Conservation (phyloP, 2,888 invertebrate genomes). For the Lysandra bellargus region DNA sequence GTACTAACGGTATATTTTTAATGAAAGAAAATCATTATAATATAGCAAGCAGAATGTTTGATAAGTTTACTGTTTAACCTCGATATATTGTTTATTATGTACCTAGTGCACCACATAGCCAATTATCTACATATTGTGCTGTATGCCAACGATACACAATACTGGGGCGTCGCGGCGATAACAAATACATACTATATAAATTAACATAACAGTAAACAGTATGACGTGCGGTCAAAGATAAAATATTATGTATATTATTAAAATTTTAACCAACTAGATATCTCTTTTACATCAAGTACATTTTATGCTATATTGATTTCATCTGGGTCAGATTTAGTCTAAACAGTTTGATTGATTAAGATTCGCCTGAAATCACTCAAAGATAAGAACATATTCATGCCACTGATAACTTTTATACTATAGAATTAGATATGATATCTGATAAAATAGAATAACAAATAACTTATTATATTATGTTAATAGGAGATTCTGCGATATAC, state of each 20-base stretch:
- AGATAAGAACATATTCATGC: slow-evolving; percentile 4
- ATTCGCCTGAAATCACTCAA: background rate
- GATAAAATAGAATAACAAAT: background rate
- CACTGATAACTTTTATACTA: background rate
- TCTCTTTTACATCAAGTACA: background rate
- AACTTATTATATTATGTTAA: background rate
- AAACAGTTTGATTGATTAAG: background rate
- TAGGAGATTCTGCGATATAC: slow-evolving; percentile 10
- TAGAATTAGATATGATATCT: background rate
- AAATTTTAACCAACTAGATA: no score
- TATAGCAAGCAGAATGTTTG: background rate
- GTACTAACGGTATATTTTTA: background rate
- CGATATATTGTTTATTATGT: slow-evolving; percentile 3
- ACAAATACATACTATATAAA: background rate
- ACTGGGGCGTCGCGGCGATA: background rate
- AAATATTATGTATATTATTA: background rate
- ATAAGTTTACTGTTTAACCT: slow-evolving; percentile 2
- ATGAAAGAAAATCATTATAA: background rate
- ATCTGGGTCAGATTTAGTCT: background rate
- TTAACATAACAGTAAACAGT: background rate
- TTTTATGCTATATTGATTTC: background rate
- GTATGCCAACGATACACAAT: background rate
- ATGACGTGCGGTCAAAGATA: background rate
- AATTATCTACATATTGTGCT: background rate
- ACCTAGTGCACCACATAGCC: slow-evolving; percentile 1